These are phyloP conservation scores for Lacerta viridis DNA, from an alignment of 2,797 vertebrate genomes.

Conservation along the genomic window DNA sequence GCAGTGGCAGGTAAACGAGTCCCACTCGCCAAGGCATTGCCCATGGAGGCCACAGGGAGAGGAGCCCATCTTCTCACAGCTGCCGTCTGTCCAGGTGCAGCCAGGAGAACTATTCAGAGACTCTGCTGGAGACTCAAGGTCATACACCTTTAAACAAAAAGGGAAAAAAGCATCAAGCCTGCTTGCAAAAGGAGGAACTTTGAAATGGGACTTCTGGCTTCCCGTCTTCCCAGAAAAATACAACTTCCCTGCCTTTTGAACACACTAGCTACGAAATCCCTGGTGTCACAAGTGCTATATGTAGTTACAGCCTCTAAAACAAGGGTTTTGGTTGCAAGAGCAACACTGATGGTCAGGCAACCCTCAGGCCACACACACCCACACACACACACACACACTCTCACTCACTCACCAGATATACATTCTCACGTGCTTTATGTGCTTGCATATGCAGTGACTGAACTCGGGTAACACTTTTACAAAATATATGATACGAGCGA, in stretches of 20 bases:
- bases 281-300: neutral
- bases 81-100: constrained; percentile 86
- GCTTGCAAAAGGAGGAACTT: neutral
- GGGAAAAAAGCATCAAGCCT: neutral
- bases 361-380: too few relatives aligned
- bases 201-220: neutral
- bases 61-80: constrained; percentile 88
- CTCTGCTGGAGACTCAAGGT: constrained; percentile 88
- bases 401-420: too few relatives aligned
- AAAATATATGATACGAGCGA: too few relatives aligned
- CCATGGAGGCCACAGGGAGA: constrained; percentile 87
- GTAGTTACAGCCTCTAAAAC: too few relatives aligned
- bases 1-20: constrained; percentile 89
- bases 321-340: too few relatives aligned
- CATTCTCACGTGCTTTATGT: too few relatives aligned
- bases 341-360: too few relatives aligned
- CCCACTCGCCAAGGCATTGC: constrained; percentile 88
- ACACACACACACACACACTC: too few relatives aligned
- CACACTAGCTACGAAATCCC: neutral
- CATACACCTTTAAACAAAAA: constrained; percentile 84
- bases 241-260: neutral
- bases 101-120: constrained; percentile 87
- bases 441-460: too few relatives aligned
- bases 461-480: too few relatives aligned
- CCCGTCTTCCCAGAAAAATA: neutral